These are phyloP conservation scores for Craterocephalus amniculus DNA, from an alignment of 2,797 vertebrate species.

Conservation along the genomic window DNA sequence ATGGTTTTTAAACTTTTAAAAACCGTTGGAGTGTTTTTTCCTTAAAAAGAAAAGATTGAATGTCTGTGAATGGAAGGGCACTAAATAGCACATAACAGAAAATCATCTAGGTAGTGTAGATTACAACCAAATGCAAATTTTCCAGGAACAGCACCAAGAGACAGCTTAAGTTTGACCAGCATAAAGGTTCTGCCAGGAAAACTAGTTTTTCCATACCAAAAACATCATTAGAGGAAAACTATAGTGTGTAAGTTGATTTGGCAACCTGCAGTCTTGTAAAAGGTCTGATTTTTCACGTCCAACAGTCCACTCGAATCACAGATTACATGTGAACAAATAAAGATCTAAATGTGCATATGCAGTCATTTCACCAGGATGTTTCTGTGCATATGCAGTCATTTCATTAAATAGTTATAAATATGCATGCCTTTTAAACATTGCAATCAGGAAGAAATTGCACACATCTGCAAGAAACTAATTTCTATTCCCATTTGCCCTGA, in stretches of 20 bases:
- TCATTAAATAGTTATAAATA: neutral
- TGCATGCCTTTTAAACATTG: neutral
- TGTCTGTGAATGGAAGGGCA: neutral
- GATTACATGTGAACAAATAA: neutral
- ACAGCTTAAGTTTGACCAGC: neutral
- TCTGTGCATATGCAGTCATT: neutral
- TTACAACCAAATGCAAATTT: neutral
- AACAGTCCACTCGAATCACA: neutral
- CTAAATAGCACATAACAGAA: too few species aligned
- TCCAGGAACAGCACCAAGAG: neutral
- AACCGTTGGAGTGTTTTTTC: neutral
- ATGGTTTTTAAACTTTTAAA: neutral
- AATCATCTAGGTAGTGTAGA: neutral
- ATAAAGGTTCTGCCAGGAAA: neutral
- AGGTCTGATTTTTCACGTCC: neutral
- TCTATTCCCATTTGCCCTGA: neutral
- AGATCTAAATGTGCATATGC: neutral
- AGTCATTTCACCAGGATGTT: neutral
- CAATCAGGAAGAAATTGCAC: neutral
- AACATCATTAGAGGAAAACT: neutral
- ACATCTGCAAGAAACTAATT: neutral
- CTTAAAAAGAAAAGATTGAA: too few species aligned
- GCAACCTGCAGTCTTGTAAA: neutral
- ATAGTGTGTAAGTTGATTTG: neutral
- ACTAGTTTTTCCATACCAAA: neutral